Conservation (phyloP, 2,113 vertebrate species). For the Lamprotornis superbus region DNA sequence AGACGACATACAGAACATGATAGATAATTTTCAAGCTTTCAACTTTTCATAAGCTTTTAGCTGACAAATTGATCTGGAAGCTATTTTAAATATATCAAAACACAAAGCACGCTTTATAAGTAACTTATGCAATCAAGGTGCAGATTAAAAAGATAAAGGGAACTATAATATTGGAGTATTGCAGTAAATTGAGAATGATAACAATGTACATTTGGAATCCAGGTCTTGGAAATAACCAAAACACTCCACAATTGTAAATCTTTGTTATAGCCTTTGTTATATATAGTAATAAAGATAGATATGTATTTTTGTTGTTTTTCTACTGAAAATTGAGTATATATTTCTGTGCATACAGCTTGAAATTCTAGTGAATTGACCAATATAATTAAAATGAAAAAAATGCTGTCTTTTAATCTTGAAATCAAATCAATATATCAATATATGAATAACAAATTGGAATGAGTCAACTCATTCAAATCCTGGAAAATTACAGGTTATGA, state of each 20-base stretch:
- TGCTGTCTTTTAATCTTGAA: neutral
- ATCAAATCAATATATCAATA: neutral
- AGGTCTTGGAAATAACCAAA: neutral
- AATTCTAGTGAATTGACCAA: neutral
- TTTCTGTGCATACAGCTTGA: neutral
- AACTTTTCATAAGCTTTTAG: neutral
- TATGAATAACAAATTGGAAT: neutral
- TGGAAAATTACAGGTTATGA: neutral
- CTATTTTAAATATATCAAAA: neutral
- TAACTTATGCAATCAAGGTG: neutral
- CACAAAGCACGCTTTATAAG: neutral
- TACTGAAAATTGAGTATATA: neutral
- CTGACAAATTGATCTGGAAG: neutral
- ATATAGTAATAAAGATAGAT: neutral
- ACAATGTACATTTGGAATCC: neutral
- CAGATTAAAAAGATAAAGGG: neutral
- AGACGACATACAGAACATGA: neutral
- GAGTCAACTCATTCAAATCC: neutral
- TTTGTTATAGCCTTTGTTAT: neutral
- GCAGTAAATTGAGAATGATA: neutral
- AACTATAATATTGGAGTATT: neutral
- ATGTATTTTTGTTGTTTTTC: neutral
- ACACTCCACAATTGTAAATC: neutral
- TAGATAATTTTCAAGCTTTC: neutral
- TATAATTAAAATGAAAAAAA: neutral